Evolutionary conservation across 2,113 vertebrate species (phyloP).

Genomic region (Tauraco erythrolophus): DNA sequence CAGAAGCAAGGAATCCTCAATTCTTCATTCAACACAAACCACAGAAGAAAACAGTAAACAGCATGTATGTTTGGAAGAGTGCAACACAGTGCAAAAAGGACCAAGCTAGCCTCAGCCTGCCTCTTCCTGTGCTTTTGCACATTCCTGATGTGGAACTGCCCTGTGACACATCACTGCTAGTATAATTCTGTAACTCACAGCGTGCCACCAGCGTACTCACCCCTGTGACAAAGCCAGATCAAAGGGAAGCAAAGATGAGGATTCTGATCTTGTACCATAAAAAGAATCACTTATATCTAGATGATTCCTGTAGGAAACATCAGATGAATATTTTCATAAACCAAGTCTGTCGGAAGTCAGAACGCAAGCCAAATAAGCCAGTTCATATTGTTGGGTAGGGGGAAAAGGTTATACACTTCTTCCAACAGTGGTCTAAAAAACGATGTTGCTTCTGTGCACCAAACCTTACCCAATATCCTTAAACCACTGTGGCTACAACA

Average conservation of each 20-base stretch:
- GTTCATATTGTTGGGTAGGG: not conserved
- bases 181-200: not conserved
- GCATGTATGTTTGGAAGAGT: not conserved
- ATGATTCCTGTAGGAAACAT: not conserved
- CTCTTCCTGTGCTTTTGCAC: not conserved
- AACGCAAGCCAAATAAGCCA: not conserved
- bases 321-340: not conserved
- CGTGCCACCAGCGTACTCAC: not conserved
- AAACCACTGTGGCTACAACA: not conserved
- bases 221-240: not conserved
- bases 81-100: not conserved
- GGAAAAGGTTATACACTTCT: not conserved
- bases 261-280: not conserved
- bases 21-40: not conserved
- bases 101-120: not conserved
- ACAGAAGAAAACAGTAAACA: not conserved
- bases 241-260: not conserved
- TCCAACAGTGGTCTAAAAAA: not conserved
- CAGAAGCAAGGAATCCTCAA: not conserved
- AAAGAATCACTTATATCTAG: not conserved
- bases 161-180: fast-evolving
- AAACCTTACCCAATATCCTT: not conserved
- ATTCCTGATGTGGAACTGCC: not conserved
- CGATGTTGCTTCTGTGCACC: not conserved
- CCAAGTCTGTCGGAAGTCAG: not conserved